Evolutionary conservation across 2,797 vertebrate genomes (phyloP).

Genomic region (Pogoniulus pusillus): DNA sequence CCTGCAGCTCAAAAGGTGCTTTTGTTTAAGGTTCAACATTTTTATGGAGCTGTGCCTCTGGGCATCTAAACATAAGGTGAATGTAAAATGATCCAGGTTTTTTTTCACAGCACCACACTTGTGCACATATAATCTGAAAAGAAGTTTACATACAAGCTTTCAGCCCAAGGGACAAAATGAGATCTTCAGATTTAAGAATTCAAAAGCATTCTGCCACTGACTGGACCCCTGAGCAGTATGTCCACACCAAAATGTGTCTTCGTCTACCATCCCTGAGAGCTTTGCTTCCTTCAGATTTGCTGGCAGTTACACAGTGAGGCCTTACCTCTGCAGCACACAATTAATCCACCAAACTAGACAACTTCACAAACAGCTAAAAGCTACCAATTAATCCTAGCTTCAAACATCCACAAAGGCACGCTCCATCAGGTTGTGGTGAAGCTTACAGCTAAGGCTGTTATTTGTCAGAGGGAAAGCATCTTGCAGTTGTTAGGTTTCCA

Average conservation of each 20-base stretch:
- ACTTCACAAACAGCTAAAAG: not conserved
- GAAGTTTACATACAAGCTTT: conserved; percentile 38
- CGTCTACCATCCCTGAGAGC: not conserved
- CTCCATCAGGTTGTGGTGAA: not conserved
- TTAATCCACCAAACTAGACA: conserved; percentile 18
- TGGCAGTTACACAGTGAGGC: not conserved
- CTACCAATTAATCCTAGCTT: conserved; percentile 19
- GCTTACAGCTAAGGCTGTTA: not conserved
- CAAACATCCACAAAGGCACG: not conserved
- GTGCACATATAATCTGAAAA: conserved; percentile 26
- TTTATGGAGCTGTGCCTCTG: conserved; percentile 49
- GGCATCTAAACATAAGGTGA: conserved; percentile 39
- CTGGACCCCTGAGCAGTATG: not conserved
- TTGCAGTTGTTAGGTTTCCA: not conserved
- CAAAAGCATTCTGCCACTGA: conserved; percentile 25
- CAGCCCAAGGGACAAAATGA: not conserved
- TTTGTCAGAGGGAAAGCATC: not conserved
- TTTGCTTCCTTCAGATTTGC: not conserved
- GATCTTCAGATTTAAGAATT: conserved; percentile 50
- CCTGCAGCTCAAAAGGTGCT: conserved; percentile 20
- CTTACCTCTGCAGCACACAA: not conserved
- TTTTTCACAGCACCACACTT: conserved; percentile 48
- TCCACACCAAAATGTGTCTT: not conserved
- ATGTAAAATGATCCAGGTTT: conserved; percentile 53
- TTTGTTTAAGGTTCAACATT: conserved; percentile 58